Base-by-base conservation (phyloP, 2,888 invertebrate genomes). In the Leptopterna dolabrata region DNA sequence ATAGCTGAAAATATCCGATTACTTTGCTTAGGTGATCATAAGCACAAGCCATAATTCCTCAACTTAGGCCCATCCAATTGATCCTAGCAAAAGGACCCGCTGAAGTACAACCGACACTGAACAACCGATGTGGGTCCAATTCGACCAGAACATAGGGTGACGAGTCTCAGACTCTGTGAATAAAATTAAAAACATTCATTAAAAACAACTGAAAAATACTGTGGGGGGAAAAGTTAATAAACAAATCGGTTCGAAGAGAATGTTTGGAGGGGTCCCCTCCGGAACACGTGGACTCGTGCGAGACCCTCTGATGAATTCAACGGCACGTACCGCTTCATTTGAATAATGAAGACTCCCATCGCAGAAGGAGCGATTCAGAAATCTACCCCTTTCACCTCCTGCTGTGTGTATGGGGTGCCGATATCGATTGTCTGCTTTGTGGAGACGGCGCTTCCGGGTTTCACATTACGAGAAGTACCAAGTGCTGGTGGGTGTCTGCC, bases 241-340 rank as follows among this genome's bases (percentile, higher is more conserved):
- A 73, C 29, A 73, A 73, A 73, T 13, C 73, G 29, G 73, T 36
- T 29, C n/a, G 1, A 0, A 13, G 73, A 73, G 36, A 41, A 30
- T 29, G 9, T 9, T 41, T n/a, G 76, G 36, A 24, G n/a, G 30
- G 24, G n/a, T 27, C 7, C 36, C 55, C 43, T 43, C 36, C 30
- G n/a, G 29, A 43, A 30, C 78, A 45, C 47, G 78, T 78, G 47
- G 45, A 63, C 63, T 24, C 24, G 45, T 45, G 45, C 45, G 45
- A 43, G 30, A 30, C 43, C 47, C 78, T 47, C 24, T 45, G 47
- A 78, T 78, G 78, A 78, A 78, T 78, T 78, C 78, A 78, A 78
- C 78, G 78, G 78, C 78, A 78, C 78, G 78, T 78, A 45, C 78
- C 78, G 45, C 76, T 76, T 78, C 45, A 78, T 78, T 78, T 78